These are phyloP conservation scores for Leptopterna dolabrata DNA, from an alignment of 2,888 invertebrate species.

Conservation along the genomic window DNA sequence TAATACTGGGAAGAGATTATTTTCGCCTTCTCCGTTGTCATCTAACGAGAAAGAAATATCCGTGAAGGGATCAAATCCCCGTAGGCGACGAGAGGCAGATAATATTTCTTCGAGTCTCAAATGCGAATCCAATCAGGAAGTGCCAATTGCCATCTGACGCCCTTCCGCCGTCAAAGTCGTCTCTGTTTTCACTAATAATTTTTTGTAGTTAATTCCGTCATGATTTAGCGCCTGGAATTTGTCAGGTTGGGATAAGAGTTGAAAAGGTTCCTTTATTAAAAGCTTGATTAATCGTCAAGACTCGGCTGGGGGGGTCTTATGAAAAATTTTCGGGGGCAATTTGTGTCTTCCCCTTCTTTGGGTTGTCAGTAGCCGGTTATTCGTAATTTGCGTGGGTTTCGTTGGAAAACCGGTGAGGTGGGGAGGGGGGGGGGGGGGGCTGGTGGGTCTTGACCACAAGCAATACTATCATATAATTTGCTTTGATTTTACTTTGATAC, in stretches of 20 bases:
- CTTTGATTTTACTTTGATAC: too few relatives aligned
- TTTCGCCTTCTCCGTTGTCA: too few relatives aligned
- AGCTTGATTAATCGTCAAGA: neutral
- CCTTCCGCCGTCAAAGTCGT: neutral
- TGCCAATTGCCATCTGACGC: slow-evolving; percentile 17
- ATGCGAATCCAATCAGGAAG: slow-evolving; percentile 28
- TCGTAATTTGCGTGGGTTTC: neutral
- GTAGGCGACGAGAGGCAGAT: too few relatives aligned
- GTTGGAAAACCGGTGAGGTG: too few relatives aligned
- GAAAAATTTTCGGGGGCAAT: neutral
- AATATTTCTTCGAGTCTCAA: neutral
- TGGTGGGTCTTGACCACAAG: too few relatives aligned
- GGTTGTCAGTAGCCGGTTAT: neutral
- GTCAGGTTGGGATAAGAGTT: slow-evolving; percentile 2
- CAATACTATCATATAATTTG: too few relatives aligned
- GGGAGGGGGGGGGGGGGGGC: too few relatives aligned
- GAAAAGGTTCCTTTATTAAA: slow-evolving; percentile 25
- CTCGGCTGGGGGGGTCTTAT: neutral
- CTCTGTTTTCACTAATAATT: neutral
- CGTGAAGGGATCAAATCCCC: too few relatives aligned
- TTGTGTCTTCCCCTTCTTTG: neutral
- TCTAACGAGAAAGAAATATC: too few relatives aligned
- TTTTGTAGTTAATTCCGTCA: neutral
- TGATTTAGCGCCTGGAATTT: slow-evolving; percentile 19
- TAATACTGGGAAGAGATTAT: too few relatives aligned